Evolutionary conservation across 1,140 invertebrate species (phyloP).

Genomic region (Wasmannia auropunctata): DNA sequence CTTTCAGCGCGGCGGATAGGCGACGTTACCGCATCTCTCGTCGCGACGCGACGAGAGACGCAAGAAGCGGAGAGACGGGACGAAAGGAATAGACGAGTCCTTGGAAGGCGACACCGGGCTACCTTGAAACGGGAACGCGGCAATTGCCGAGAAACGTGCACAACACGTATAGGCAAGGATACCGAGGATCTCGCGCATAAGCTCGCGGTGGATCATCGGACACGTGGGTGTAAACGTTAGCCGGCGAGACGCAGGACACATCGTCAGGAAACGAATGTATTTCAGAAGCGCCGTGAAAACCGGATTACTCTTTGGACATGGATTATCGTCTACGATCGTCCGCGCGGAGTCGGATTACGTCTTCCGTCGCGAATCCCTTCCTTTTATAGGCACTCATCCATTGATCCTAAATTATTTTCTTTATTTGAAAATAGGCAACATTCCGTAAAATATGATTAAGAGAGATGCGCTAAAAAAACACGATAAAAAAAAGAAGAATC

Average conservation of each 20-base stretch:
- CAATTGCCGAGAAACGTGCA: constrained; percentile 22
- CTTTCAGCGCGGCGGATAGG: constrained; percentile 48
- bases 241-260: constrained; percentile 29
- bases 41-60: no score
- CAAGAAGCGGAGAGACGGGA: constrained; percentile 61
- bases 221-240: constrained; percentile 73
- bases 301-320: constrained; percentile 59
- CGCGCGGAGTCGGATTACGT: constrained; percentile 61
- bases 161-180: neutral
- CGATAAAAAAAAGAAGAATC: neutral
- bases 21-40: constrained; percentile 32
- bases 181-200: constrained; percentile 27
- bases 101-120: constrained; percentile 65
- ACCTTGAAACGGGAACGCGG: constrained; percentile 63
- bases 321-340: constrained; percentile 20
- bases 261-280: constrained; percentile 43
- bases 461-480: neutral
- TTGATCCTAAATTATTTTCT: constrained; percentile 36
- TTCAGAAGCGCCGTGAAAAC: constrained; percentile 67
- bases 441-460: neutral
- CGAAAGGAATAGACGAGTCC: constrained; percentile 60
- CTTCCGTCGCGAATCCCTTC: neutral
- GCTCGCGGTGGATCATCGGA: constrained; percentile 41
- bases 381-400: constrained; percentile 21
- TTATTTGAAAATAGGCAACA: constrained; percentile 2